These are phyloP conservation scores for Apodemia hepburni DNA, from an alignment of 2,888 invertebrate species.

Conservation along the genomic window DNA sequence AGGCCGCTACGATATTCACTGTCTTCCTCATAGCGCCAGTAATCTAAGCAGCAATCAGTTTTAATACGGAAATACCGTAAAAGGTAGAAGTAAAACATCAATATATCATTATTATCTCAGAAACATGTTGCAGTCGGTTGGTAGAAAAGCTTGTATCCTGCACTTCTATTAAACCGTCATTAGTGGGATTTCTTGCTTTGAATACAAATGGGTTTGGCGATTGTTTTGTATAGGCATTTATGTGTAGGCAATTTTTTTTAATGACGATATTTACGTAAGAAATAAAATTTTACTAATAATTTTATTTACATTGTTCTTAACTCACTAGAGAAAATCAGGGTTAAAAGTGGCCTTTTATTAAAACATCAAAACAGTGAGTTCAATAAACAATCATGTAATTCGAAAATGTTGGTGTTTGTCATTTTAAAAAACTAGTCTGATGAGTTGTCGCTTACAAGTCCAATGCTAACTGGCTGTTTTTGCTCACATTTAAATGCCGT, in stretches of 20 bases:
- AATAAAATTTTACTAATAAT: background rate
- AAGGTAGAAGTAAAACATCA: constrained; percentile 14
- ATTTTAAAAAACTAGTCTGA: constrained; percentile 28
- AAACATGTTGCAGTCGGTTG: background rate
- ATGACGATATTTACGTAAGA: background rate
- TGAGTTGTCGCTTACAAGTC: constrained; percentile 25
- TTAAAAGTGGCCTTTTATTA: background rate
- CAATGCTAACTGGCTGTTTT: constrained; percentile 25
- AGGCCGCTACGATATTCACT: constrained; percentile 38
- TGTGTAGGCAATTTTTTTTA: background rate
- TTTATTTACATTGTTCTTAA: background rate
- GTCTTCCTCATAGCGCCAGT: constrained; percentile 50
- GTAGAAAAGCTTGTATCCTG: background rate
- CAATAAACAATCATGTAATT: constrained; percentile 24
- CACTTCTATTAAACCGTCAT: background rate
- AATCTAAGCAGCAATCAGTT: constrained; percentile 19
- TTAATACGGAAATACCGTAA: constrained; percentile 15
- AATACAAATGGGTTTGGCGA: background rate
- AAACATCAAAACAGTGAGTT: constrained; percentile 15
- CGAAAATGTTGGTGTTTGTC: constrained; percentile 29
- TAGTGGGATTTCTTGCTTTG: background rate
- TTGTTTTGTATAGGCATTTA: background rate
- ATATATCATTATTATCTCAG: constrained; percentile 13
- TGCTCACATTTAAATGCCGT: constrained; percentile 41
- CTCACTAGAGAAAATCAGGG: background rate